A percentile compares a stretch with the other conserved stretches of the same genome.
These are phyloP conservation scores for Urocitellus parryii DNA, from an alignment of 2,113 vertebrate genomes.

Conservation along the genomic window DNA sequence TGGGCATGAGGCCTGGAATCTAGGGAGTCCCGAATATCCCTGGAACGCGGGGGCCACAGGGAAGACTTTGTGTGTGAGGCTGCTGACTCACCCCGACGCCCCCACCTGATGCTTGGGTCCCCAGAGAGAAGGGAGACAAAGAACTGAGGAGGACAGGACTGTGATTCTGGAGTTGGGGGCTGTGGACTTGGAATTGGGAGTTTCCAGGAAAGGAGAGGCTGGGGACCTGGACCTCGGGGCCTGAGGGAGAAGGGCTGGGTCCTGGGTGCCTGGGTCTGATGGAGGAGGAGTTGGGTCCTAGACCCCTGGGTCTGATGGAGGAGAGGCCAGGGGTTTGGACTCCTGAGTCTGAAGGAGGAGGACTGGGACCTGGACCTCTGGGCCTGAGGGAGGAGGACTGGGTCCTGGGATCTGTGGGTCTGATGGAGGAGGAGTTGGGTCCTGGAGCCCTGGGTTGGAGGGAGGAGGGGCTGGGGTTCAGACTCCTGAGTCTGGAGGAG, in stretches of 20 bases:
- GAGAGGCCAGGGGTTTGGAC: neutral
- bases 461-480: neutral
- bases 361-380: neutral
- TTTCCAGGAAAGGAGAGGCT: neutral
- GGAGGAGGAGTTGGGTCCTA: neutral
- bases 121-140: neutral
- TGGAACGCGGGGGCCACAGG: slow-evolving; percentile 77
- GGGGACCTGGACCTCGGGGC: neutral
- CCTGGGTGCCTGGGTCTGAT: neutral
- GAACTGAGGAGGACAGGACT: neutral
- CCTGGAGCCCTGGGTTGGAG: neutral
- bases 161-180: neutral
- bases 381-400: neutral
- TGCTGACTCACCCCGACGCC: slow-evolving; percentile 78
- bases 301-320: neutral
- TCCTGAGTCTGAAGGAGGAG: neutral
- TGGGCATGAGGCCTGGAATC: slow-evolving; percentile 73
- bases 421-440: neutral
- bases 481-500: neutral
- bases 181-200: neutral
- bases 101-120: slow-evolving; percentile 63
- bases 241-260: neutral
- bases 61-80: slow-evolving; percentile 71
- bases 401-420: neutral
- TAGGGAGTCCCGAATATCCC: slow-evolving; percentile 75